phyloP scores from a whole-genome alignment of 2,797 vertebrate species.

The Carcharodon carcharias region DNA sequence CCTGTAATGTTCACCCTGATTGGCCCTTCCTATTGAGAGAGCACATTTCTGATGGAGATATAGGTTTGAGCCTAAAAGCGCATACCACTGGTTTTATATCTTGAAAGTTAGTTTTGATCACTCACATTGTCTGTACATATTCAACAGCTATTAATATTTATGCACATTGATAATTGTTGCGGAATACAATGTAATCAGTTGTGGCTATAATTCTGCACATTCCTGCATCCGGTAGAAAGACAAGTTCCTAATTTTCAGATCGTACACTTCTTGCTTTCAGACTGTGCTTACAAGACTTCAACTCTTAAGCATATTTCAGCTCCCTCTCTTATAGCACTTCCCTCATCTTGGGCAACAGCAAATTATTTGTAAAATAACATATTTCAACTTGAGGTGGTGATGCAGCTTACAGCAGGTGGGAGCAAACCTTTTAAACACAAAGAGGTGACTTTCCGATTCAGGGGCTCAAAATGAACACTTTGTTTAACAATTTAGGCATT shows the following conservation, averaged over 20 bases:
- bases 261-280: not conserved
- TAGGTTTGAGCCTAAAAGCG: not conserved
- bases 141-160: not conserved
- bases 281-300: not conserved
- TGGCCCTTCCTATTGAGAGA: not conserved
- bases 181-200: not conserved
- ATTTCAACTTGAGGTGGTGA: not conserved
- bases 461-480: not conserved
- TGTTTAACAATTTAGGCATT: not conserved
- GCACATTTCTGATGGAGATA: not conserved
- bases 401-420: not conserved
- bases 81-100: not conserved
- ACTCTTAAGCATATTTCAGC: not conserved
- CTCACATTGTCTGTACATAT: not conserved
- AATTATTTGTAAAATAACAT: not conserved
- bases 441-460: not conserved
- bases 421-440: not conserved
- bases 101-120: not conserved
- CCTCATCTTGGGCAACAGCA: not conserved
- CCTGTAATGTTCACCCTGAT: not conserved
- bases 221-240: not conserved
- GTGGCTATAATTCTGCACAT: not conserved
- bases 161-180: not conserved
- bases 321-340: not conserved
- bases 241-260: not conserved